Evolutionary conservation across 1,140 invertebrate genomes (phyloP).

Genomic region (Drosophila seguyi): DNA sequence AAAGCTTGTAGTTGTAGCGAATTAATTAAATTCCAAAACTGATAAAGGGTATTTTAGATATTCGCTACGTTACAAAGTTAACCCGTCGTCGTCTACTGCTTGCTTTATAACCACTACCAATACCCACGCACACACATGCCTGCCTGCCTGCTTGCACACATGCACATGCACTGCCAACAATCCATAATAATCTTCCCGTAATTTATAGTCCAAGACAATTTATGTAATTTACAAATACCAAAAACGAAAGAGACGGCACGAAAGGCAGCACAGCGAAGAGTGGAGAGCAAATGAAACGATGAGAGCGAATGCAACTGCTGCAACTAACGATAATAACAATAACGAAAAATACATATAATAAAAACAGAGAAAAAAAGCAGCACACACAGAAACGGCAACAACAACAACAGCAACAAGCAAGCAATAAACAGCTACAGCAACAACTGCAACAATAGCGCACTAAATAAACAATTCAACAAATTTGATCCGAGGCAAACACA

Average conservation of each 20-base stretch:
- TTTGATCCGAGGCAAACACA: constrained; percentile 80
- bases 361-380: constrained; percentile 22
- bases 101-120: constrained; percentile 17
- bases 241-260: constrained; percentile 70
- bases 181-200: constrained; percentile 83
- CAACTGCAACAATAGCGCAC: constrained; percentile 65
- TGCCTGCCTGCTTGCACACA: constrained; percentile 11
- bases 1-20: too few relatives aligned
- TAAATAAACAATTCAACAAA: constrained; percentile 85
- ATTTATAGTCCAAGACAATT: constrained; percentile 84
- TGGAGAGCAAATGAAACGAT: constrained; percentile 30
- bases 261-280: constrained; percentile 39
- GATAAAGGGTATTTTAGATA: not conserved
- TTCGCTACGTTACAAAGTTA: not conserved
- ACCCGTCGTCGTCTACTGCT: constrained; percentile 1
- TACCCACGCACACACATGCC: constrained; percentile 14
- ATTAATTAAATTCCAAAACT: not conserved
- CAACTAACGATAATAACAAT: constrained; percentile 80
- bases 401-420: constrained; percentile 44
- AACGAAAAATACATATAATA: constrained; percentile 61
- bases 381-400: constrained; percentile 31
- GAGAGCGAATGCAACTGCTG: constrained; percentile 62
- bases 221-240: constrained; percentile 84
- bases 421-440: constrained; percentile 58
- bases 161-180: constrained; percentile 55